Base-by-base conservation (phyloP, 2,113 vertebrate species). In the Macheiramphus alcinus region DNA sequence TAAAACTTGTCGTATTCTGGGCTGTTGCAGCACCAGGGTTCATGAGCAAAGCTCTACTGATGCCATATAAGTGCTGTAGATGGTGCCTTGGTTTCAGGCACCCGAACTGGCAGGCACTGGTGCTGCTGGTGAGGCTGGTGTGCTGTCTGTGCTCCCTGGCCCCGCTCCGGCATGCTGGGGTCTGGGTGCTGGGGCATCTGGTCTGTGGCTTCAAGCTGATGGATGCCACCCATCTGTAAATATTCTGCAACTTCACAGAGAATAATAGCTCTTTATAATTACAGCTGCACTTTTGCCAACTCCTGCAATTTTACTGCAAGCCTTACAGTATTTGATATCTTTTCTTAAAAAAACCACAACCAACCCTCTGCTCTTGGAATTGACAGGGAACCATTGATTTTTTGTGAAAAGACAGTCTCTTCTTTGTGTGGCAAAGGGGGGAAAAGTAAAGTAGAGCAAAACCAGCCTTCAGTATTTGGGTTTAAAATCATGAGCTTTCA, bases 201-300 rank as follows among this genome's bases (percentile, higher is more conserved):
- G 12, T 81, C 79, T 92, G 8, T 67, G 66, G 26, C 65, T 82
- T 85, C 66, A 42, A 50, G 43, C 14, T 82, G 58, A n/a, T 67
- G 53, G 80, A 52, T 56, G 53, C 23, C 40, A 73, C 73, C 52
- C 48, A 15, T 83, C 10, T 23, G 45, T 36, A 76, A 72, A 80
- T 61, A 34, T n/a, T 78, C 67, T 74, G 32, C 47, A 71, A 20
- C 47, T 85, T 90, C 61, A 45, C 13, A n/a, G 71, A 38, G 73
- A 85, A 7, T 43, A 89, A 78, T 53, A 71, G 20, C n/a, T 25
- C 29, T 84, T 78, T 73, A 20, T 78, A 78, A 63, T 76, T 94
- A 86, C 66, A 91, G 80, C 80, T 93, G 68, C 65, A 26, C n/a
- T 74, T 83, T n/a, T 89, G 72, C 87, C 68, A 95, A 48, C 65